Conservation (phyloP, 2,888 invertebrate genomes). For the Achlya flavicornis region DNA sequence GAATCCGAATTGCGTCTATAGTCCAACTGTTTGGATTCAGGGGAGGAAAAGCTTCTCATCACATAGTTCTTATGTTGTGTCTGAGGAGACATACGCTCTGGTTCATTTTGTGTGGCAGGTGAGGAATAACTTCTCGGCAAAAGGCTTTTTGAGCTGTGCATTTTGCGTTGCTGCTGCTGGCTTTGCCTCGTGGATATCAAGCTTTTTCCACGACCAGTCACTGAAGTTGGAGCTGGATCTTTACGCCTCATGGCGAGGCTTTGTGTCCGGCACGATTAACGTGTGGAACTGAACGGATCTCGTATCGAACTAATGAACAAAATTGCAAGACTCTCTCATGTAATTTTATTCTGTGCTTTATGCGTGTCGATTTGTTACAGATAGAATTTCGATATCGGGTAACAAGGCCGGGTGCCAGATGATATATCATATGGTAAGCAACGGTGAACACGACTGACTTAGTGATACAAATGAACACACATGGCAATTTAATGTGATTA, state of each 20-base stretch:
- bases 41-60: conserved; percentile 72
- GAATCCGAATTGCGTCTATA: conserved; percentile 68
- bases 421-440: conserved; percentile 78
- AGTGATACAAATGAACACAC: conserved; percentile 44
- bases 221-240: conserved; percentile 53
- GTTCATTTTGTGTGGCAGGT: conserved; percentile 63
- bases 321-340: conserved; percentile 54
- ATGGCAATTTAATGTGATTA: conserved; percentile 49
- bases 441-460: conserved; percentile 70
- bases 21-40: conserved; percentile 66
- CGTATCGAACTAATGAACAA: conserved; percentile 56
- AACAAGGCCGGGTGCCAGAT: conserved; percentile 72
- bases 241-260: conserved; percentile 63
- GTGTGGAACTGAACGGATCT: conserved; percentile 58
- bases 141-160: conserved; percentile 57
- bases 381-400: conserved; percentile 73
- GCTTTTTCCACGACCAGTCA: conserved; percentile 61
- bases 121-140: conserved; percentile 75
- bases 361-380: conserved; percentile 62
- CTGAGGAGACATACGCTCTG: conserved; percentile 40
- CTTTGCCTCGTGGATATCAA: conserved; percentile 69
- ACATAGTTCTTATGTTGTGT: conserved; percentile 57
- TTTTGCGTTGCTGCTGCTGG: conserved; percentile 69
- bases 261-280: conserved; percentile 37
- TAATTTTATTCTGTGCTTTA: conserved; percentile 64